Base-by-base conservation (phyloP, 1,140 invertebrate species). In the Drosophila kepulauana region DNA sequence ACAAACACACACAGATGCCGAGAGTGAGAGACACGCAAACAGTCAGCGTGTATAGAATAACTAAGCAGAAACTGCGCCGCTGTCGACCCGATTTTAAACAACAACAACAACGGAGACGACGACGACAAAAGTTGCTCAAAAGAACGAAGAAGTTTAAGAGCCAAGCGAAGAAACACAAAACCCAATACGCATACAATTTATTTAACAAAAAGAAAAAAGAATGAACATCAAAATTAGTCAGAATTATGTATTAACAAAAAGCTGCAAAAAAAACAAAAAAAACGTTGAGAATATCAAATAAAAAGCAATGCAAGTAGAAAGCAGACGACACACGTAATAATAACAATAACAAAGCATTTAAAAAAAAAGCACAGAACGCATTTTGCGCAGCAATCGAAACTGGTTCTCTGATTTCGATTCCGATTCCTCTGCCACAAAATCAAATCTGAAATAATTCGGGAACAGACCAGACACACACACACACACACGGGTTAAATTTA, bases 71-170 rank as follows among this genome's bases (percentile, higher is more conserved):
- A 76, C 61, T 43, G 66, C 72, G 58, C 59, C 72, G 72, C 64
- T 41, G 58, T 66, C 82, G 82, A 87, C 82, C 82, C 82, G 82
- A 86, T 87, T 86, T 87, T 63, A 41, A 70, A 33, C 41, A 49
- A 48, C 57, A 69, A 69, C 65, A 62, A 68, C 16, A 61, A 48
- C 38, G 46, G 20, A 35, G 48, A 35, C 59, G 20, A 49, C 67
- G 20, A 20, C 33, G n/a, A 56, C 38, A 57, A 58, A 74, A 68
- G 64, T 54, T 61, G 58, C 51, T 62, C 46, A 58, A 30, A 72
- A 67, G 52, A 51, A 59, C 13, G 35, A 45, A 45, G 35, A 45
- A 45, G 16, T 6, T 6, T 33, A 13, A 65, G 13, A 52, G 30
- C 16, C 1, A n/a, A 54, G 25, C 16, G 11, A 5, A 46, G 25